Conservation (phyloP, 2,888 invertebrate genomes). For the Coenonympha arcania region DNA sequence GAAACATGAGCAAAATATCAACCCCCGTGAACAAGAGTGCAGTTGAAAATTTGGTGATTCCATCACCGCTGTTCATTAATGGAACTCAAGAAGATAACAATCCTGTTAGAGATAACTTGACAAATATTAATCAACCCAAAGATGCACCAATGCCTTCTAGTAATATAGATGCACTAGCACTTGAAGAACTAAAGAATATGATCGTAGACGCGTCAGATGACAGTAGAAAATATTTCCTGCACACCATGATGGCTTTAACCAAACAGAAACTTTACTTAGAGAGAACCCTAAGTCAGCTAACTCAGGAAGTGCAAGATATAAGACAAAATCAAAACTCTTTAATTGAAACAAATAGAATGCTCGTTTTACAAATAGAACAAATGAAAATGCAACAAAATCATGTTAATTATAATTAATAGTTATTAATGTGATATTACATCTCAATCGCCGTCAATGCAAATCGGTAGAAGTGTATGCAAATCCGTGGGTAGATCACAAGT, state of each 20-base stretch:
- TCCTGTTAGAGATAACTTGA: slow-evolving; percentile 36
- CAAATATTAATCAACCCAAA: slow-evolving; percentile 35
- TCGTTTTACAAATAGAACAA: slow-evolving; percentile 64
- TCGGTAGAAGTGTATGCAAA: no score
- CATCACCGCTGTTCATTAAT: slow-evolving; percentile 50
- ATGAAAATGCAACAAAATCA: slow-evolving; percentile 48
- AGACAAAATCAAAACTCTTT: slow-evolving; percentile 57
- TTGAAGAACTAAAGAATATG: slow-evolving; percentile 63
- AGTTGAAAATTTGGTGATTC: slow-evolving; percentile 45
- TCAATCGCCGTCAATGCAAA: no score
- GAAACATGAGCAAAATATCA: slow-evolving; percentile 59
- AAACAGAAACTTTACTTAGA: slow-evolving; percentile 66
- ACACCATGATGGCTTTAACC: slow-evolving; percentile 67
- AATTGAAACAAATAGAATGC: slow-evolving; percentile 66
- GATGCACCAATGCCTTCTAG: slow-evolving; percentile 22
- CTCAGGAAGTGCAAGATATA: slow-evolving; percentile 50
- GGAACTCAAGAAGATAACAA: slow-evolving; percentile 44
- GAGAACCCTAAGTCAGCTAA: slow-evolving; percentile 53
- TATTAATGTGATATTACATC: not conserved
- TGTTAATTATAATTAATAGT: slow-evolving; percentile 22
- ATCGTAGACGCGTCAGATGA: slow-evolving; percentile 60
- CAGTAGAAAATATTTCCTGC: slow-evolving; percentile 60
- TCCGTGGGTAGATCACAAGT: no score
- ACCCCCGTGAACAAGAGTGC: slow-evolving; percentile 51
- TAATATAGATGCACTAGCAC: slow-evolving; percentile 38